Evolutionary conservation across 1,140 invertebrate genomes (phyloP), one percentile per base, ranked within the genome.

Genomic region (Octopus bimaculoides): DNA sequence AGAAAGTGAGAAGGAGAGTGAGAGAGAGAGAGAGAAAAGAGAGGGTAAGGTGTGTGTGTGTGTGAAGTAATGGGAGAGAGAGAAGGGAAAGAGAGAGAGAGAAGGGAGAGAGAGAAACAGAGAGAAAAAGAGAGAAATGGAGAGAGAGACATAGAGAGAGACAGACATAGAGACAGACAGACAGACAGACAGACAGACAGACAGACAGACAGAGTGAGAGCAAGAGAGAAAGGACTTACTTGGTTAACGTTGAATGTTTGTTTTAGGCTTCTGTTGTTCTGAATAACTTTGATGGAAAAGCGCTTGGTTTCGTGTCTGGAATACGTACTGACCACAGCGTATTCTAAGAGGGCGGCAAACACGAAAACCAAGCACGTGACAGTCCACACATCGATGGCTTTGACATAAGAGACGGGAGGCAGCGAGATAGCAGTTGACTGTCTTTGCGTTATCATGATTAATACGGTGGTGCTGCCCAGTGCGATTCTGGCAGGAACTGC

Each of bases 321-420:
- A 52, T 52, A 75, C 66, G 41, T 71, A 3, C 52, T 87, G 12
- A 95, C 94, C 7, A 96, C 93, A 0, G 95, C 94, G 86, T 95
- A 96, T 90, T 96, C 95, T 52, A 93, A 93, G 9, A 96, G 89
- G 9, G 94, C 94, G 4, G 93, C 93, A 86, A 96, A 96, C 6
- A 96, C 94, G 74, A 95, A 95, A 78, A 95, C 92, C 93, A 95
- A 95, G 84, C 95, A 96, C 7, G 94, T 94, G 12, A 94, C 94
- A 94, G 95, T 95, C 95, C 95, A 96, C 4, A 95, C 89, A 88
- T 96, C 95, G 20, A 95, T 88, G 12, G 94, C 94, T 94, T 95
- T 93, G 52, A 93, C 83, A 79, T 90, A 90, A 69, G 85, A 85
- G 73, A 96, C 95, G 14, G 83, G 83, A 9, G 87, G 87, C 52